Evolutionary conservation across 2,888 invertebrate genomes (phyloP), one percentile per base, ranked within the genome.

Genomic region (Hydrotaea cyrtoneurina): DNA sequence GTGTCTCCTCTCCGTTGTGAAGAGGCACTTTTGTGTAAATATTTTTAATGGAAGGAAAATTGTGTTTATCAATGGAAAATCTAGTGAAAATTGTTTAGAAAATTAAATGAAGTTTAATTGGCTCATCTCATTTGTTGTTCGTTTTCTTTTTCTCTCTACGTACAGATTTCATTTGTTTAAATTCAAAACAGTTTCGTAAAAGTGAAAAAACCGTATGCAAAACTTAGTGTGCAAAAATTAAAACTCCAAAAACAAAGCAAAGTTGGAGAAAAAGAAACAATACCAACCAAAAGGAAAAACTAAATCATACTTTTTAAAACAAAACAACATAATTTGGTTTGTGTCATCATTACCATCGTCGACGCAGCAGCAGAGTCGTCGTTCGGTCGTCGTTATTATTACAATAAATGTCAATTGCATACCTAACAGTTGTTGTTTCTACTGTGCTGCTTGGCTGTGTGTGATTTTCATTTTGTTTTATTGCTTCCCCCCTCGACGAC

Each of bases 371-470:
- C 64, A 19, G n/a, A 43, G 66, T 66, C 43, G 66, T n/a, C n/a
- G 43, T 23, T 13, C 21, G 43, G 39, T 66, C 66, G 64, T 64
- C 36, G 66, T 71, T 71, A 73, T n/a, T n/a, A n/a, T 76, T 46
- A 80, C 76, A 75, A 75, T 78, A 84, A 78, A 84, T 80, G 78
- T 78, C 80, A 80, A 83, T 80, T 78, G 71, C 55, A 80, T 64
- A 83, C 53, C 69, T 73, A 62, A 80, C 73, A 77, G 77, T 80
- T 79, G 57, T 77, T 73, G 66, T 50, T 73, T 57, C 36, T 36
- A 39, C 64, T 66, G 69, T 59, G 59, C 43, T n/a, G n/a, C n/a
- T n/a, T n/a, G n/a, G n/a, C n/a, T 74, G 66, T 72, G 72, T 72
- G 71, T 78, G 75, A 77, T 83, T 83, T 78, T 83, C 79, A 75